Percentiles rank a stretch among this genome's conserved stretches.
Evolutionary conservation across 2,888 invertebrate species (phyloP).

Genomic region (Congeria kusceri): DNA sequence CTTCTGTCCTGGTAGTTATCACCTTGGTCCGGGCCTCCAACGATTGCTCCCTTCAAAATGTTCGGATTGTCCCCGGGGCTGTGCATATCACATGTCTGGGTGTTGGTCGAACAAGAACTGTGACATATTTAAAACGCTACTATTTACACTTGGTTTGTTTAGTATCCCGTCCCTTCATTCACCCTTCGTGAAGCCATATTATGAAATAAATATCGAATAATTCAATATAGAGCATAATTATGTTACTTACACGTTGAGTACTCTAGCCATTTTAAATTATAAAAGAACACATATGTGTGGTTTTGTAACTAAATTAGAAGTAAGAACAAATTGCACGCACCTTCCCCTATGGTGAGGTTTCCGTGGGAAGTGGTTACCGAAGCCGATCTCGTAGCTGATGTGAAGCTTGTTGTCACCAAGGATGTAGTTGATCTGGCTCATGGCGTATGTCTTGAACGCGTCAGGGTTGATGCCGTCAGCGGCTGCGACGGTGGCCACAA

Average conservation of each 20-base stretch:
- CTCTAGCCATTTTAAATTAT: no score
- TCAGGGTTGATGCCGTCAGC: constrained; percentile 72
- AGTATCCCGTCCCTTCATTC: no score
- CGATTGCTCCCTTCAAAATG: constrained; percentile 67
- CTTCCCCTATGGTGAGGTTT: constrained; percentile 77
- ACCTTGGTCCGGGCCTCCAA: constrained; percentile 73
- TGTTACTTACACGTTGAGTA: no score
- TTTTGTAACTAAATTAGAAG: no score
- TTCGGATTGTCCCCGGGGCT: constrained; percentile 46
- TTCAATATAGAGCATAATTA: no score
- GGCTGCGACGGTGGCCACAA: constrained; percentile 77
- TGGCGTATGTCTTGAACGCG: constrained; percentile 73
- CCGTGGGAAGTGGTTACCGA: constrained; percentile 72
- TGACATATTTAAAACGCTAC: background rate
- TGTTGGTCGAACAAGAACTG: constrained; percentile 45
- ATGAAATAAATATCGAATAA: no score
- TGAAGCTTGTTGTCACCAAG: constrained; percentile 76
- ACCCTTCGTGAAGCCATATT: no score
- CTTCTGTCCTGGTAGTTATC: constrained; percentile 78
- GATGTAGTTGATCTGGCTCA: constrained; percentile 80
- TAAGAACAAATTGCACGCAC: constrained; percentile 45
- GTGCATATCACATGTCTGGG: constrained; percentile 21
- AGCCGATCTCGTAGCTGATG: constrained; percentile 78
- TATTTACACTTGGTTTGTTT: no score
- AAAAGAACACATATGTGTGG: no score